Conservation (phyloP, 2,888 invertebrate species). For the Neelides folsomi region DNA sequence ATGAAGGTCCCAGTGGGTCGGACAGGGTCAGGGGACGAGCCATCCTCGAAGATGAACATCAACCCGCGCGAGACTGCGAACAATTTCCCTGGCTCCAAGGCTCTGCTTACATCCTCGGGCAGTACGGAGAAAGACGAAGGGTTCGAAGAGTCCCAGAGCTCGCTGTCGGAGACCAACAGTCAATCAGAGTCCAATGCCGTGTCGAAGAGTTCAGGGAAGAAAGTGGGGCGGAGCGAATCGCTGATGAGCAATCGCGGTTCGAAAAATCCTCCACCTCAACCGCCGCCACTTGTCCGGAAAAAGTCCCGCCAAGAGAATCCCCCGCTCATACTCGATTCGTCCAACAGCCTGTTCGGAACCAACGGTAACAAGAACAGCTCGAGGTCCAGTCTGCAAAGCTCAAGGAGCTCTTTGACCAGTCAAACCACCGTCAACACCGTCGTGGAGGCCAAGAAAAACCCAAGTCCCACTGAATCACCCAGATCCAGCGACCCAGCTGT, state of each 20-base stretch:
- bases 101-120: too few relatives aligned
- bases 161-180: conserved; percentile 72
- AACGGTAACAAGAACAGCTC: conserved; percentile 43
- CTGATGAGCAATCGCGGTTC: conserved; percentile 9
- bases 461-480: conserved; percentile 24
- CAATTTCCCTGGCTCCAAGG: conserved; percentile 3
- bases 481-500: conserved; percentile 37
- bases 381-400: conserved; percentile 64
- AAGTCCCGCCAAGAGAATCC: conserved; percentile 32
- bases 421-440: conserved; percentile 65
- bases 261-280: conserved; percentile 6
- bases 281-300: conserved; percentile 33
- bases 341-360: conserved; percentile 4
- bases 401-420: conserved; percentile 69
- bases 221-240: conserved; percentile 34
- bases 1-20: neutral
- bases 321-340: conserved; percentile 12
- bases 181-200: conserved; percentile 51
- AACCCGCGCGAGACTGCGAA: neutral
- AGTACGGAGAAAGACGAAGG: conserved; percentile 67
- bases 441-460: conserved; percentile 49
- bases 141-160: conserved; percentile 77
- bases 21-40: neutral
- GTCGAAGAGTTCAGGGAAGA: neutral
- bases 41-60: conserved; percentile 5